Evolutionary conservation across 2,113 vertebrate species (phyloP).

Genomic region (Periophthalmodon schlosseri): DNA sequence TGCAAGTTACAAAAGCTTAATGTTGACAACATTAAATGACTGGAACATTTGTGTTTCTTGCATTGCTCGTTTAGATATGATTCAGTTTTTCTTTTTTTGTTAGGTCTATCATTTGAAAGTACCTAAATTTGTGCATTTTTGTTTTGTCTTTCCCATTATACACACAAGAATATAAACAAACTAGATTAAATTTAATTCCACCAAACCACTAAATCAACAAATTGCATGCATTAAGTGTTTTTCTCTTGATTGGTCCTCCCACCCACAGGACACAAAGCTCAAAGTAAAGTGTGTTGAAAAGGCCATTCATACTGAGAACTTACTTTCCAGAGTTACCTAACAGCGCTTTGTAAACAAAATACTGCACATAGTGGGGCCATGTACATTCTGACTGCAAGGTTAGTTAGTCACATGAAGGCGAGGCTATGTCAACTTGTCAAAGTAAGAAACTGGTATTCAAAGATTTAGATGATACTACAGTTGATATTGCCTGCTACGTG

Average conservation of each 20-base stretch:
- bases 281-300: constrained; percentile 11
- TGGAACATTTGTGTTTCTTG: no score
- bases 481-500: no score
- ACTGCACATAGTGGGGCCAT: constrained; percentile 17
- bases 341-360: constrained; percentile 19
- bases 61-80: no score
- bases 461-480: no score
- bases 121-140: background rate
- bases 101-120: background rate
- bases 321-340: constrained; percentile 18
- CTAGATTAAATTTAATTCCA: no score
- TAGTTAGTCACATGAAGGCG: background rate
- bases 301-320: constrained; percentile 4
- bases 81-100: background rate
- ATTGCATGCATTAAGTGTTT: background rate
- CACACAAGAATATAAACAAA: no score
- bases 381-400: background rate
- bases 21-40: no score
- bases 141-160: no score
- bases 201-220: background rate
- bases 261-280: constrained; percentile 1
- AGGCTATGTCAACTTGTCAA: background rate
- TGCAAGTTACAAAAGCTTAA: no score
- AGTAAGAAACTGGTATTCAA: background rate
- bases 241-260: background rate